Conservation (phyloP, 1,140 invertebrate genomes). For the Macrotrachela quadricornifera region DNA sequence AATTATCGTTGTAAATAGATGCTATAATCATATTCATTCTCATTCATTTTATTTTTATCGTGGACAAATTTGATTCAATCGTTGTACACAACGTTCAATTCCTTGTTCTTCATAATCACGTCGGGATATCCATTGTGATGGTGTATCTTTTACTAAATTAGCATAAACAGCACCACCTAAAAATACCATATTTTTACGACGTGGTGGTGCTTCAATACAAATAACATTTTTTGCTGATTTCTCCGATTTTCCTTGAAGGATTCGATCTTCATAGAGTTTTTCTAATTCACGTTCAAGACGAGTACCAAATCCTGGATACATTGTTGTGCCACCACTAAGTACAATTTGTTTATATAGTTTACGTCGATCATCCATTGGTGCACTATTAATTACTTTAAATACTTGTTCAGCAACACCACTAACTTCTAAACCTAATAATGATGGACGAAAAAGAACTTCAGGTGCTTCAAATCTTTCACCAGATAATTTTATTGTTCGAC, state of each 20-base stretch:
- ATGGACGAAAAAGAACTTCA: constrained; percentile 85
- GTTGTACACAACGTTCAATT: constrained; percentile 38
- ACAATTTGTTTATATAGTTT: constrained; percentile 98
- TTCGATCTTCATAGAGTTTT: constrained; percentile 68
- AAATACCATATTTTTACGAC: constrained; percentile 98
- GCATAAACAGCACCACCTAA: constrained; percentile 92
- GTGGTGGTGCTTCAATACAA: constrained; percentile 87
- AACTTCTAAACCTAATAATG: constrained; percentile 14
- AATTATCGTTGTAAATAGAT: no score
- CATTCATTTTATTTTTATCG: no score
- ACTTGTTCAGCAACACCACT: constrained; percentile 31
- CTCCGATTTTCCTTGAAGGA: constrained; percentile 76
- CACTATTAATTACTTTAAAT: not conserved
- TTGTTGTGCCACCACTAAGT: constrained; percentile 85
- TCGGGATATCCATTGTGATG: constrained; percentile 74
- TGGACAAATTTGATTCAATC: no score
- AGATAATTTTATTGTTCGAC: constrained; percentile 77
- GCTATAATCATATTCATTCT: no score
- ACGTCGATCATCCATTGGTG: constrained; percentile 38
- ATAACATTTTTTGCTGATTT: constrained; percentile 61
- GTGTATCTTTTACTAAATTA: constrained; percentile 84
- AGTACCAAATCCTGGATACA: constrained; percentile 93
- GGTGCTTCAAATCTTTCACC: constrained; percentile 93
- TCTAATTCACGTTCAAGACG: constrained; percentile 65
- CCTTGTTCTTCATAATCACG: constrained; percentile 85